Evolutionary conservation across 2,797 vertebrate species (phyloP).

Genomic region (Chaenodraco wilsoni): DNA sequence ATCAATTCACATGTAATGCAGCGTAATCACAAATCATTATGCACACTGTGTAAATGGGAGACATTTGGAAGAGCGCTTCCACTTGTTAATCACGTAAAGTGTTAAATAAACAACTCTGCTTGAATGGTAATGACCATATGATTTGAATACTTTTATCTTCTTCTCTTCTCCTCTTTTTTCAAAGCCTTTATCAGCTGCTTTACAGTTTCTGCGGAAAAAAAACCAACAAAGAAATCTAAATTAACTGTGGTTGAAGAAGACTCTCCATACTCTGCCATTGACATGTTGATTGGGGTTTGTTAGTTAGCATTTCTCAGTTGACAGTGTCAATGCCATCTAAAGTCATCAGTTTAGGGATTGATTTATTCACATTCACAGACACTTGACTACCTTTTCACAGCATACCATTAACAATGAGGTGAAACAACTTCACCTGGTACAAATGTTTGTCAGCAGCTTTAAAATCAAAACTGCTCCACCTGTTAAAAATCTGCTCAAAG

Average conservation of each 20-base stretch:
- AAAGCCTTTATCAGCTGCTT: not conserved
- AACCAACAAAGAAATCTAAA: not conserved
- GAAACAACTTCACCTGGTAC: no score
- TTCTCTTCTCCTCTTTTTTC: not conserved
- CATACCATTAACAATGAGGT: constrained; percentile 9
- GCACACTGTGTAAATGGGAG: not conserved
- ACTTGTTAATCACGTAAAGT: not conserved
- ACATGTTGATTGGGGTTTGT: not conserved
- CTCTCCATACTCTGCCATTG: not conserved
- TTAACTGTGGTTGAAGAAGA: not conserved
- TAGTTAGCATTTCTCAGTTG: not conserved
- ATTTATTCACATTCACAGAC: constrained; percentile 23
- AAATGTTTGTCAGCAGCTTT: no score
- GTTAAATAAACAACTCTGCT: not conserved
- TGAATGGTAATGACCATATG: not conserved
- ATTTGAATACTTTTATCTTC: not conserved
- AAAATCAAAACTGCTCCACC: no score
- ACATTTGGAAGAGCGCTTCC: not conserved
- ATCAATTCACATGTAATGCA: not conserved
- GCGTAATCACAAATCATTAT: not conserved
- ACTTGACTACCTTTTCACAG: constrained; percentile 1
- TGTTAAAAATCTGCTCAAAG: no score
- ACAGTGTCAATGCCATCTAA: not conserved
- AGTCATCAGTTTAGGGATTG: not conserved
- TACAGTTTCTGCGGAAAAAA: no score